Conservation (phyloP, 2,888 invertebrate genomes). For the Phengaris arion region DNA sequence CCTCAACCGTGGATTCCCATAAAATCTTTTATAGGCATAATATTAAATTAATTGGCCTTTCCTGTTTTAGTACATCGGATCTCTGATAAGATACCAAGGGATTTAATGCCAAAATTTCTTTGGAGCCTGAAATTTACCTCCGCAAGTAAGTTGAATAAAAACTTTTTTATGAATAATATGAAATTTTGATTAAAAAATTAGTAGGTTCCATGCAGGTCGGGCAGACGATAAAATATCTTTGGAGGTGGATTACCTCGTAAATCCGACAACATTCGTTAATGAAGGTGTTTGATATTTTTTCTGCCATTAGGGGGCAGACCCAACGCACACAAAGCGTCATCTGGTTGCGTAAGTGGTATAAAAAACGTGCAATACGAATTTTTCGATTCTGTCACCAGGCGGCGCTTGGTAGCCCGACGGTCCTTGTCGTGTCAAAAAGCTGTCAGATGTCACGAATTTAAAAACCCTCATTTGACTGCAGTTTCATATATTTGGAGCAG, state of each 20-base stretch:
- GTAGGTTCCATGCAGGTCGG: constrained; percentile 7
- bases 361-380: too few relatives aligned
- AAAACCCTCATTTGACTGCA: not conserved
- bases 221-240: not conserved
- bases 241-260: not conserved
- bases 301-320: too few relatives aligned
- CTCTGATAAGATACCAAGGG: constrained; percentile 35
- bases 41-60: constrained; percentile 23
- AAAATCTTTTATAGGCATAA: constrained; percentile 25
- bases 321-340: too few relatives aligned
- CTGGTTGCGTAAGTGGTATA: too few relatives aligned
- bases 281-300: not conserved
- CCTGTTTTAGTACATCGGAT: constrained; percentile 26
- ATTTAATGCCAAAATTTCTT: constrained; percentile 51
- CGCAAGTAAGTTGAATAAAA: constrained; percentile 23
- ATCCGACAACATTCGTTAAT: not conserved
- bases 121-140: constrained; percentile 14
- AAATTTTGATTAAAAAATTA: constrained; percentile 19
- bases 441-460: too few relatives aligned
- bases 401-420: too few relatives aligned
- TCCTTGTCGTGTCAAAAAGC: too few relatives aligned
- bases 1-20: not conserved
- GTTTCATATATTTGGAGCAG: too few relatives aligned
- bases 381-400: too few relatives aligned
- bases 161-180: constrained; percentile 21